Base-by-base conservation (phyloP, 2,113 vertebrate species). In the Macaca nemestrina region DNA sequence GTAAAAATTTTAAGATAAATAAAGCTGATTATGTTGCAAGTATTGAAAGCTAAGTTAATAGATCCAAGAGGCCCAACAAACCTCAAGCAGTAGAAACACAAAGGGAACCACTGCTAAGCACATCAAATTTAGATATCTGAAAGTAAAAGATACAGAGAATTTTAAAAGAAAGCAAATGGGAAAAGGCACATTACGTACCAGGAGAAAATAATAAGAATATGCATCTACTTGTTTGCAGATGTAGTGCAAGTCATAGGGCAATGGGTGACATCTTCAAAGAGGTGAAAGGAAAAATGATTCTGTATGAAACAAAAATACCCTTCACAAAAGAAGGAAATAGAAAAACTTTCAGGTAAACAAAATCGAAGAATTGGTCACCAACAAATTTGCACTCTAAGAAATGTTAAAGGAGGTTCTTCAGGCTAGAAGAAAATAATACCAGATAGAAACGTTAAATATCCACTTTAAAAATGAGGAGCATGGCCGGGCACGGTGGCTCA, bases 11-110 rank as follows among this genome's bases (percentile, higher is more conserved):
- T 85, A 35, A 45, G 35, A 89, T 32, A 61, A 79, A 88, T 67
- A 79, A 88, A 32, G 78, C 61, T 27, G 18, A 88, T 88, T 73
- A 89, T 84, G 17, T 50, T 73, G 8, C 27, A 82, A 70, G 25
- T 84, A 81, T 90, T 75, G 45, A 79, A 92, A 96, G 52, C n/a
- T 93, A 59, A 92, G 68, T 90, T 55, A 22, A 32, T 43, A 86
- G 50, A 79, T 52, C 43, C 30, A 32, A 52, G 76, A 91, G 87
- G 82, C 59, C 32, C 80, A 91, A 70, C 30, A 70, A 52, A 76
- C 55, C 48, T 52, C 67, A 93, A 75, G n/a, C 18, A 90, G n/a
- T 70, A 14, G 25, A 90, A 88, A 48, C 57, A 86, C 38, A 92
- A 75, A 67, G 45, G 93, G 40, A 76, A 90, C 20, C 61, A 75